Evolutionary conservation across 2,888 invertebrate genomes (phyloP).

Genomic region (Apotomis betuletana): DNA sequence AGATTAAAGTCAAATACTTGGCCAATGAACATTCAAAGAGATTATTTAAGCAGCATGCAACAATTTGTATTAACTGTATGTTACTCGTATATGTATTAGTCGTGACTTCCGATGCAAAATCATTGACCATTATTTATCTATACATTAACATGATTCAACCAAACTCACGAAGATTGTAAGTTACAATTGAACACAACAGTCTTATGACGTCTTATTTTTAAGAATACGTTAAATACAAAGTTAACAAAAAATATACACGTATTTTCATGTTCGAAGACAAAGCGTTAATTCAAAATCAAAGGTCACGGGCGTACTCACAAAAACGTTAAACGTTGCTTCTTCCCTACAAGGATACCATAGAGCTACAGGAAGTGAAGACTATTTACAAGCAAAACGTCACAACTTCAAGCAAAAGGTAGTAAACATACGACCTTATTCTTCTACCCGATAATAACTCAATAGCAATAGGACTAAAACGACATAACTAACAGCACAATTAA

Average conservation of each 20-base stretch:
- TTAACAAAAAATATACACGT: neutral
- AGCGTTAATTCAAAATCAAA: conserved; percentile 17
- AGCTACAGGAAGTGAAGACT: conserved; percentile 59
- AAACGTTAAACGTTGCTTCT: conserved; percentile 42
- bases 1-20: too few relatives aligned
- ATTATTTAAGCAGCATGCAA: too few relatives aligned
- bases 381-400: conserved; percentile 34
- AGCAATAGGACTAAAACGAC: neutral
- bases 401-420: neutral
- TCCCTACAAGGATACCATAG: conserved; percentile 61
- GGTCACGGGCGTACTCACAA: conserved; percentile 22
- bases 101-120: too few relatives aligned
- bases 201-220: neutral
- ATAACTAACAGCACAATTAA: too few relatives aligned
- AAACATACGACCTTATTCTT: neutral
- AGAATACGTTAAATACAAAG: neutral
- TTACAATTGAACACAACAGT: neutral
- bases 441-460: neutral
- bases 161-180: neutral
- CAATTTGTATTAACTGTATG: too few relatives aligned
- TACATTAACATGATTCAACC: too few relatives aligned
- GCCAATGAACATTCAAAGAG: too few relatives aligned
- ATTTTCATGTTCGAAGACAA: neutral
- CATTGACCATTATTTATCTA: too few relatives aligned
- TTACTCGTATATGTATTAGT: too few relatives aligned